A percentile compares a stretch with the other conserved stretches of the same genome.
Evolutionary conservation across 2,797 vertebrate species (phyloP).

Genomic region (Menidia menidia): DNA sequence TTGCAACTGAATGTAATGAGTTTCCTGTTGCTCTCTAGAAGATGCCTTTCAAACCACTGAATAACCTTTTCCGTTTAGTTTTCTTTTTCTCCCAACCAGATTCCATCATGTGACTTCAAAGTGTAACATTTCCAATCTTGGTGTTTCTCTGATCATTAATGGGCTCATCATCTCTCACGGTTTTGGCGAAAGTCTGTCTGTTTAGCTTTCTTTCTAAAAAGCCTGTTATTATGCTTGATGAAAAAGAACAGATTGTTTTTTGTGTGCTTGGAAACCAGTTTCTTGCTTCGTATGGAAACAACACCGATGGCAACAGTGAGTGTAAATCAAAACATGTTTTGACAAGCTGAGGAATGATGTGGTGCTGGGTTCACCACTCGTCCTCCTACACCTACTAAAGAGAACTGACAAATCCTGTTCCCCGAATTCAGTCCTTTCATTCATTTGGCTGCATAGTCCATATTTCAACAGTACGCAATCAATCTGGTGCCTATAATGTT

Average conservation of each 20-base stretch:
- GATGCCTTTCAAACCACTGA: no score
- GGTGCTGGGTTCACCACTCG: neutral
- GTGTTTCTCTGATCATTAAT: no score
- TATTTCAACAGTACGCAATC: neutral
- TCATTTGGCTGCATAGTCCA: neutral
- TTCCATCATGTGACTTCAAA: no score
- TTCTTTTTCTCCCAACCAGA: no score
- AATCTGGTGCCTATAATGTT: slow-evolving; percentile 14
- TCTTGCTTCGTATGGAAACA: neutral
- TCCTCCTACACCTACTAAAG: neutral
- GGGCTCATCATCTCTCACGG: no score
- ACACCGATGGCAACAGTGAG: neutral
- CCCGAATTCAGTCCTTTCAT: neutral
- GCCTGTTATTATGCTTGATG: no score
- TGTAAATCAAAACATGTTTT: neutral
- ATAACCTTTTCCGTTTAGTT: no score
- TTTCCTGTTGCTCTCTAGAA: no score
- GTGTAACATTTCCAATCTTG: no score
- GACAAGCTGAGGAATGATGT: neutral
- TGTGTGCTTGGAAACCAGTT: neutral
- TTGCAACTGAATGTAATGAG: no score
- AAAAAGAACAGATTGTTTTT: neutral
- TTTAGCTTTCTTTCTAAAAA: neutral
- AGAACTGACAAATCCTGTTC: neutral
- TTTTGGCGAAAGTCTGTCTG: neutral